Evolutionary conservation across 1,140 invertebrate genomes (phyloP).

Genomic region (Bombus difficillimus): DNA sequence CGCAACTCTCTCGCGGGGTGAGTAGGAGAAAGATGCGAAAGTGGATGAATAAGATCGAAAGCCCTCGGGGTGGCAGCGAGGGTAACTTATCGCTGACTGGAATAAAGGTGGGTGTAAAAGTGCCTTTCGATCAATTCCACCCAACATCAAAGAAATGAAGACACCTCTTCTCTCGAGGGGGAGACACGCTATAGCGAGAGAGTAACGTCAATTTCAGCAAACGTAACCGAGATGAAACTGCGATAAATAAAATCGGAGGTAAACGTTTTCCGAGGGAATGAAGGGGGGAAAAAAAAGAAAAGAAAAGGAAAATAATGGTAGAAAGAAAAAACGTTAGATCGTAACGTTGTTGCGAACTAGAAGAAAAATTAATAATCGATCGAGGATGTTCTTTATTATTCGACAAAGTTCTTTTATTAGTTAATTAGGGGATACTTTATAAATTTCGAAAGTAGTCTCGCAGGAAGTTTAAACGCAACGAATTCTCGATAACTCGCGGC

Average conservation of each 20-base stretch:
- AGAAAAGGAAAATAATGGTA: too few relatives aligned
- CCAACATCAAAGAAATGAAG: conserved; percentile 48
- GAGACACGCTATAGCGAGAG: conserved; percentile 1
- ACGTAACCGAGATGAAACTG: conserved; percentile 29
- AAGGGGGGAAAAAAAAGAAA: not conserved
- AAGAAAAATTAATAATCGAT: conserved; percentile 4
- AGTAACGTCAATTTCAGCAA: conserved; percentile 11
- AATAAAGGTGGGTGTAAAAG: conserved; percentile 56
- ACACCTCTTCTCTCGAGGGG: not conserved
- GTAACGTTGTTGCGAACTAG: not conserved
- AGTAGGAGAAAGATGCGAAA: conserved; percentile 29
- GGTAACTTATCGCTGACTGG: conserved; percentile 55
- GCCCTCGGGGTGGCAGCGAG: conserved; percentile 35
- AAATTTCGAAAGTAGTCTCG: conserved; percentile 1
- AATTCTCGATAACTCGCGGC: not conserved
- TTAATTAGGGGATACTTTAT: not conserved
- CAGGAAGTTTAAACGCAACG: not conserved
- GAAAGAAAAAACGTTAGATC: not conserved
- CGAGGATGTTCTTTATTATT: not conserved
- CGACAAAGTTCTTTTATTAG: not conserved
- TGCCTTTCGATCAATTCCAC: conserved; percentile 56
- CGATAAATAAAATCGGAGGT: conserved; percentile 10
- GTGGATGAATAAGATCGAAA: conserved; percentile 57
- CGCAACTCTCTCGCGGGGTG: conserved; percentile 40
- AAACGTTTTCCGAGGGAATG: not conserved